A percentile compares a stretch with the other conserved stretches of the same genome.
Evolutionary conservation across 2,888 invertebrate genomes (phyloP).

Genomic region (Trachelus tabidus): DNA sequence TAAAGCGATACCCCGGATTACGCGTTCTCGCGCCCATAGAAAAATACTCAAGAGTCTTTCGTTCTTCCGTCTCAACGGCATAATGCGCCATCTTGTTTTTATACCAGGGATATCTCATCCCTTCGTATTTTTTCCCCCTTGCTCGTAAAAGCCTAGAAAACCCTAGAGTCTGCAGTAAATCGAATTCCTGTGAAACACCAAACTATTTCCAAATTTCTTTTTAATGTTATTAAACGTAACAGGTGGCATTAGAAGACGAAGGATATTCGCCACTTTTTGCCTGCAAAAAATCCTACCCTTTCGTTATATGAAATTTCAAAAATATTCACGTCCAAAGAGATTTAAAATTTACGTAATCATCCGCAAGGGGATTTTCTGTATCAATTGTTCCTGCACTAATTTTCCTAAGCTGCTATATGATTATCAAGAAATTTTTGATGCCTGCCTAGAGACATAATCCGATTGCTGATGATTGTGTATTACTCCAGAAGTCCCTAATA

Average conservation of each 20-base stretch:
- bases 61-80: not conserved
- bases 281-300: not conserved
- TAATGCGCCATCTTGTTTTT: conserved; percentile 22
- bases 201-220: not conserved
- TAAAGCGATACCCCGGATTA: conserved; percentile 52
- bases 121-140: conserved; percentile 4
- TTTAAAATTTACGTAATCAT: not conserved
- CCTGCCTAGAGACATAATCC: not conserved
- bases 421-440: not conserved
- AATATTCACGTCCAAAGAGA: not conserved
- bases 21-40: conserved; percentile 41
- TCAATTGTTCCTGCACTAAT: not conserved
- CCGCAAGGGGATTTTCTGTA: not conserved
- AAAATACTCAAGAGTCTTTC: conserved; percentile 33
- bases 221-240: not conserved
- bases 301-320: not conserved
- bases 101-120: conserved; percentile 6
- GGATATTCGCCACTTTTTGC: not conserved
- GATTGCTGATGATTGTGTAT: not conserved
- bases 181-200: not conserved
- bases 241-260: not conserved
- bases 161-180: not conserved
- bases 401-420: not conserved
- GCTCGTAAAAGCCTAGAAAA: not conserved
- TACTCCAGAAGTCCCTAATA: not conserved